These are phyloP conservation scores for Asobara japonica DNA, from an alignment of 1,140 invertebrate genomes.

Conservation along the genomic window DNA sequence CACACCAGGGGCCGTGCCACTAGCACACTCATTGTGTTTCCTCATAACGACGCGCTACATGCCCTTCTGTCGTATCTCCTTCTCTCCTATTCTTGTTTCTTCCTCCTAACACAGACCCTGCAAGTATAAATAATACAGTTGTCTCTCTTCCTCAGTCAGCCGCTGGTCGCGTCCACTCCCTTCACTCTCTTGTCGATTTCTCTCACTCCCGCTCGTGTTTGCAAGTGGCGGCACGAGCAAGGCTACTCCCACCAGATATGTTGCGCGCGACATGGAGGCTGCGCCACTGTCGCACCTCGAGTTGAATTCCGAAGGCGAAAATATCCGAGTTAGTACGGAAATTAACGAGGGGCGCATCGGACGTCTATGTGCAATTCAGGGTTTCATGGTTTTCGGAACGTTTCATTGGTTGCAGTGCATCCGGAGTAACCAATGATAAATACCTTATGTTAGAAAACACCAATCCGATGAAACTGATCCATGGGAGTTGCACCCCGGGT, in stretches of 20 bases:
- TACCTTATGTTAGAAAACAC: too few species aligned
- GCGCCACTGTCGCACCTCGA: background rate
- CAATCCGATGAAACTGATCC: too few species aligned
- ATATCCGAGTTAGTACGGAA: background rate
- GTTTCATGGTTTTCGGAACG: too few species aligned
- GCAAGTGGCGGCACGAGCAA: slow-evolving; percentile 10
- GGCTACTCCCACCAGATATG: slow-evolving; percentile 27
- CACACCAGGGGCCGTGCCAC: slow-evolving; percentile 16
- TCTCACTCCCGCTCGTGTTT: slow-evolving; percentile 2
- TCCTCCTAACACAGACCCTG: background rate
- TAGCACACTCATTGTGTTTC: slow-evolving; percentile 15
- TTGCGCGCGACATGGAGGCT: slow-evolving; percentile 25
- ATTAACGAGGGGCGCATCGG: background rate
- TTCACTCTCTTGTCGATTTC: background rate
- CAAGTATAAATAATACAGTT: too few species aligned
- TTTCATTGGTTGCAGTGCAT: too few species aligned
- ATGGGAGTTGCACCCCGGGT: too few species aligned
- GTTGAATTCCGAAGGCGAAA: background rate
- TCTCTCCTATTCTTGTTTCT: background rate
- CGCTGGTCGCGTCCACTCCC: too few species aligned
- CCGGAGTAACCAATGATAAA: too few species aligned
- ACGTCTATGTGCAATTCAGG: too few species aligned
- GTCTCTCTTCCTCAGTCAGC: background rate
- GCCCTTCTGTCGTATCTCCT: background rate
- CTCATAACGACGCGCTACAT: slow-evolving; percentile 2